Evolutionary conservation across 2,113 vertebrate species (phyloP).

Genomic region (Pseudolaguvia tuberculata): DNA sequence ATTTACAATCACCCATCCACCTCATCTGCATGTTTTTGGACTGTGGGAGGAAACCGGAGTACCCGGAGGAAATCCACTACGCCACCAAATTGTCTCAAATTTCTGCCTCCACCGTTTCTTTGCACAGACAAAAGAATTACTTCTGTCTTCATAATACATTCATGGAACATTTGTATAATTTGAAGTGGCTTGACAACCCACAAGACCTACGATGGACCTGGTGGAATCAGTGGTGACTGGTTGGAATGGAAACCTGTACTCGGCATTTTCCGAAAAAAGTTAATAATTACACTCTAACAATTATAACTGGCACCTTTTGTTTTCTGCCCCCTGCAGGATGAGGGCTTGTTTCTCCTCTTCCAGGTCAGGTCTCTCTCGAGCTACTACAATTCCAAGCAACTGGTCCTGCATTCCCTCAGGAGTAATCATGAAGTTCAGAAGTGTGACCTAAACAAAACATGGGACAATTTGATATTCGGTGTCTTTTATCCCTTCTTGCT

Average conservation of each 20-base stretch:
- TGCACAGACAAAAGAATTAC: not conserved
- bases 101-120: not conserved
- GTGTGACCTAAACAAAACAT: conserved; percentile 71
- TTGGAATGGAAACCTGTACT: no score
- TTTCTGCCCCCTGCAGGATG: conserved; percentile 84
- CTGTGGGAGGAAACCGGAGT: no score
- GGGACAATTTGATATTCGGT: not conserved
- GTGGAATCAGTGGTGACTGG: no score
- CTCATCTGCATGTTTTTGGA: no score
- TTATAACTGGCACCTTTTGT: conserved; percentile 75
- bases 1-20: no score
- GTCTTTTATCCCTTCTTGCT: no score
- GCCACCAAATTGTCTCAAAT: no score
- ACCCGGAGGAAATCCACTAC: no score
- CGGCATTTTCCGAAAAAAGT: no score
- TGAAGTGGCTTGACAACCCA: not conserved
- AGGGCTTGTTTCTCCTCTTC: conserved; percentile 87
- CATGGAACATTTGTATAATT: no score
- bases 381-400: conserved; percentile 84
- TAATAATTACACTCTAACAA: no score
- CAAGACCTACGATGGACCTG: no score
- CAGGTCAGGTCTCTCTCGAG: conserved; percentile 82
- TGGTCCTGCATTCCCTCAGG: conserved; percentile 88
- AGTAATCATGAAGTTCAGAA: conserved; percentile 91
- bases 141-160: not conserved